Percentiles rank a stretch among this genome's conserved stretches.
Conservation (phyloP, 2,888 invertebrate species). For the Sinohyriopsis cumingii region DNA sequence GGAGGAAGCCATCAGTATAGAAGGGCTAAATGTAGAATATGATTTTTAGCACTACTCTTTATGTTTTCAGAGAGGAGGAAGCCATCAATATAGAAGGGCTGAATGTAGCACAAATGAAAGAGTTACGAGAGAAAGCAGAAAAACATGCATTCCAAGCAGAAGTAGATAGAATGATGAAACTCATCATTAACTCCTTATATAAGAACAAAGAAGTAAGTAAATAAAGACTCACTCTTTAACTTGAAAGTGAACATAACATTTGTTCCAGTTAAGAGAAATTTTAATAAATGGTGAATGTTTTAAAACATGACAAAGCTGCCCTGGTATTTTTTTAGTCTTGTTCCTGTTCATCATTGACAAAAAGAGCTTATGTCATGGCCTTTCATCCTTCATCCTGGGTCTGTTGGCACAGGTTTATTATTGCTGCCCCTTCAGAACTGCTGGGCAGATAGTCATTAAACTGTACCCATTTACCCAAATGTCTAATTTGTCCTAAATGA, state of each 20-base stretch:
- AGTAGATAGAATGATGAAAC: constrained; percentile 99
- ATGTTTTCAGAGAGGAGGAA: constrained; percentile 86
- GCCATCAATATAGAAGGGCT: constrained; percentile 96
- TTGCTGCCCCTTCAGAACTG: no score
- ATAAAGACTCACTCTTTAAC: neutral
- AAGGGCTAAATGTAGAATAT: constrained; percentile 87
- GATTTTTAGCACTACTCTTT: neutral
- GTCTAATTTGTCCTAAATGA: neutral
- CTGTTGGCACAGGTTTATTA: no score
- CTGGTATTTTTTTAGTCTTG: no score
- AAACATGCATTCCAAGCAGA: constrained; percentile 91
- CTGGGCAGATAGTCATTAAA: no score
- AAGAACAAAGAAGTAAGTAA: constrained; percentile 90
- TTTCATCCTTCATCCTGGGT: no score
- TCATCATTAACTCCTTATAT: constrained; percentile 99
- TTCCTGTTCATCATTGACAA: no score
- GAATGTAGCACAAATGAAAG: constrained; percentile 93
- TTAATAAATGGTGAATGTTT: no score
- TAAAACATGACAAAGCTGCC: no score
- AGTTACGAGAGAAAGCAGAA: constrained; percentile 87
- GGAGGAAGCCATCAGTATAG: constrained; percentile 96
- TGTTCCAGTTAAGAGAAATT: no score
- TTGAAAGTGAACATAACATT: neutral
- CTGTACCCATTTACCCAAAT: neutral
- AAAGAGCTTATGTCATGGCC: no score